phyloP scores from a whole-genome alignment of 2,797 vertebrate genomes.

The Hippopotamyrus pictus region DNA sequence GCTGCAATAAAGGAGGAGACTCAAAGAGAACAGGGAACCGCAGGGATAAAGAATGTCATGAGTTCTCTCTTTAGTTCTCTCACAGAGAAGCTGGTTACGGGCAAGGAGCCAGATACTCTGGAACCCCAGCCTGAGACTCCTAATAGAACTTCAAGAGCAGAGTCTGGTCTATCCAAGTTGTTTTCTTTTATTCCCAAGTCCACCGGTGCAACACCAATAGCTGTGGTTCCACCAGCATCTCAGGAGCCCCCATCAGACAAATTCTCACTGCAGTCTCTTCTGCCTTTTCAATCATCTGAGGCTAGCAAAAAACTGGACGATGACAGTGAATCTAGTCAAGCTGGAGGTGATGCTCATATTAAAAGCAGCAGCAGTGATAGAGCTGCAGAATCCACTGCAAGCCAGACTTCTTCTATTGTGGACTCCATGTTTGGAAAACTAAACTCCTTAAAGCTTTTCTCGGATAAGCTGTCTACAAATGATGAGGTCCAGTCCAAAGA shows the following conservation, averaged over 20 bases:
- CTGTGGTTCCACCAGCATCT: conserved; percentile 56
- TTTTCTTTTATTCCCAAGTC: conserved; percentile 64
- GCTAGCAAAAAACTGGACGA: conserved; percentile 37
- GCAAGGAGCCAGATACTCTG: conserved; percentile 58
- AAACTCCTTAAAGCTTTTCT: conserved; percentile 79
- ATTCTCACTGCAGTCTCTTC: conserved; percentile 60
- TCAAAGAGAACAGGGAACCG: conserved; percentile 51
- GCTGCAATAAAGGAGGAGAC: conserved; percentile 50
- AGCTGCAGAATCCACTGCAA: conserved; percentile 37
- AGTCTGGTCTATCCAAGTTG: conserved; percentile 63
- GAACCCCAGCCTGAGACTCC: neutral
- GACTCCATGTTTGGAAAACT: conserved; percentile 76
- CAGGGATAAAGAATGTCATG: conserved; percentile 75
- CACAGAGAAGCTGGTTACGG: conserved; percentile 67
- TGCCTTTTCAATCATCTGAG: conserved; percentile 57
- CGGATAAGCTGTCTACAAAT: conserved; percentile 51
- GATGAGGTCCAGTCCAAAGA: conserved; percentile 51
- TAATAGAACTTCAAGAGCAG: conserved; percentile 46
- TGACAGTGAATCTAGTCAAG: conserved; percentile 23
- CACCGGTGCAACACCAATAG: conserved; percentile 51
- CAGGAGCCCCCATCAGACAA: conserved; percentile 56
- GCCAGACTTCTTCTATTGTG: conserved; percentile 63
- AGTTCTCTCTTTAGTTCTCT: conserved; percentile 70
- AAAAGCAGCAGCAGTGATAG: conserved; percentile 23
- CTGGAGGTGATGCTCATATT: conserved; percentile 32